Evolutionary conservation across 2,797 vertebrate genomes (phyloP).

Genomic region (Melanotaenia nigrans): DNA sequence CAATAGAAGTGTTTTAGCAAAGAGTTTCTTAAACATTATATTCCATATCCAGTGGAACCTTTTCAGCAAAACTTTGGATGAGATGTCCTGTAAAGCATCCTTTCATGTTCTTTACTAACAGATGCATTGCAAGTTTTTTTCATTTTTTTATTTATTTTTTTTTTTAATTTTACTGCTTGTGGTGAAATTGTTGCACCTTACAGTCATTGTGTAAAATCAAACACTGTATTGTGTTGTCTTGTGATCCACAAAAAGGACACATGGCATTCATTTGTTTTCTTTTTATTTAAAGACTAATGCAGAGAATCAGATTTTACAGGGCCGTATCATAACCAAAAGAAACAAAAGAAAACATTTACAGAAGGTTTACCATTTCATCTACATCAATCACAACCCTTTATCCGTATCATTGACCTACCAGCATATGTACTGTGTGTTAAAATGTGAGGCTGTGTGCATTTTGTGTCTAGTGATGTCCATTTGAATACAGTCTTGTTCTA

Average conservation of each 20-base stretch:
- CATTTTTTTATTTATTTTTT: background rate
- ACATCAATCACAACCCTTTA: conserved; percentile 69
- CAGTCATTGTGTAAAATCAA: too few relatives aligned
- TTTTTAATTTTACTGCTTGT: background rate
- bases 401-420: conserved; percentile 54
- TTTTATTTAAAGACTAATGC: conserved; percentile 88
- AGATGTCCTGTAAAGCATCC: background rate
- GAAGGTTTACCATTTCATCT: conserved; percentile 74
- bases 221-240: too few relatives aligned
- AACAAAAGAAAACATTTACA: conserved; percentile 84
- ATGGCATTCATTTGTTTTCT: conserved; percentile 71
- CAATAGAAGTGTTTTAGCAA: too few relatives aligned
- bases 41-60: background rate
- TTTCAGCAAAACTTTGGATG: background rate
- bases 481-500: conserved; percentile 48
- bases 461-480: conserved; percentile 52
- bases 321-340: conserved; percentile 83
- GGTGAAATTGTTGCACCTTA: background rate
- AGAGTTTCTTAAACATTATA: background rate
- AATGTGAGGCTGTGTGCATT: conserved; percentile 53
- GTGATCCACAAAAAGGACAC: conserved; percentile 17
- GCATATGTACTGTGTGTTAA: conserved; percentile 61
- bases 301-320: conserved; percentile 86
- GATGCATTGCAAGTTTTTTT: background rate
- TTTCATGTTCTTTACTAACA: background rate